phyloP scores from a whole-genome alignment of 2,888 invertebrate genomes.

The Leptinotarsa rubiginosa region DNA sequence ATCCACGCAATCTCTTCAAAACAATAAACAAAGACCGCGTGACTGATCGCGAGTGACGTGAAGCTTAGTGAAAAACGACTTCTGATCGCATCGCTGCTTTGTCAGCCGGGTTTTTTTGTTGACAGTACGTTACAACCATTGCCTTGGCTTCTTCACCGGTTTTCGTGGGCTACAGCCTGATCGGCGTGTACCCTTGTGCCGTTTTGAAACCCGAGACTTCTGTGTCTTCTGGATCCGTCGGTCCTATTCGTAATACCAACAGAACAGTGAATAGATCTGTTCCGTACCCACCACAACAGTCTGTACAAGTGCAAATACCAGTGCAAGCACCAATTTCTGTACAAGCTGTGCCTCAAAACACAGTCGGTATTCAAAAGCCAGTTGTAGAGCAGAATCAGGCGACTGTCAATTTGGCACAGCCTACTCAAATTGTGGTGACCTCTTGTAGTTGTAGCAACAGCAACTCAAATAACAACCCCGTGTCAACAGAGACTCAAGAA shows the following conservation, averaged over 20 bases:
- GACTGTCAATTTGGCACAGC: slow-evolving; percentile 54
- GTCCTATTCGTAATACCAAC: slow-evolving; percentile 48
- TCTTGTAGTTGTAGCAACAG: slow-evolving; percentile 61
- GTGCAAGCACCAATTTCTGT: slow-evolving; percentile 37
- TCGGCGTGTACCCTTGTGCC: slow-evolving; percentile 70
- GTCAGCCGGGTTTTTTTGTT: slow-evolving; percentile 48
- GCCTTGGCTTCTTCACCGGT: slow-evolving; percentile 67
- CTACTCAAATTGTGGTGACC: slow-evolving; percentile 59
- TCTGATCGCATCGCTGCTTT: slow-evolving; percentile 36
- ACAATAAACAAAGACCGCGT: slow-evolving; percentile 49
- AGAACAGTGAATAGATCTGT: slow-evolving; percentile 44
- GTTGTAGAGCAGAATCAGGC: slow-evolving; percentile 40
- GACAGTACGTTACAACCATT: slow-evolving; percentile 56
- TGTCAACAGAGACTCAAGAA: slow-evolving; percentile 32
- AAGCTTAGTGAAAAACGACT: slow-evolving; percentile 26
- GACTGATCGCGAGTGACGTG: slow-evolving; percentile 52
- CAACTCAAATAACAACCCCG: slow-evolving; percentile 42
- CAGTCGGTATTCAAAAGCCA: slow-evolving; percentile 17
- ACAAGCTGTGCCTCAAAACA: slow-evolving; percentile 34
- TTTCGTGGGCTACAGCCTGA: slow-evolving; percentile 69
- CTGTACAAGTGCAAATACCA: slow-evolving; percentile 45
- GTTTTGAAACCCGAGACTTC: slow-evolving; percentile 66
- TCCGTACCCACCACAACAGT: slow-evolving; percentile 50
- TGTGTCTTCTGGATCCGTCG: slow-evolving; percentile 33
- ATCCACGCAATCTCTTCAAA: slow-evolving; percentile 53